phyloP scores from a whole-genome alignment of 2,113 vertebrate genomes.

The Proterorhinus semilunaris region DNA sequence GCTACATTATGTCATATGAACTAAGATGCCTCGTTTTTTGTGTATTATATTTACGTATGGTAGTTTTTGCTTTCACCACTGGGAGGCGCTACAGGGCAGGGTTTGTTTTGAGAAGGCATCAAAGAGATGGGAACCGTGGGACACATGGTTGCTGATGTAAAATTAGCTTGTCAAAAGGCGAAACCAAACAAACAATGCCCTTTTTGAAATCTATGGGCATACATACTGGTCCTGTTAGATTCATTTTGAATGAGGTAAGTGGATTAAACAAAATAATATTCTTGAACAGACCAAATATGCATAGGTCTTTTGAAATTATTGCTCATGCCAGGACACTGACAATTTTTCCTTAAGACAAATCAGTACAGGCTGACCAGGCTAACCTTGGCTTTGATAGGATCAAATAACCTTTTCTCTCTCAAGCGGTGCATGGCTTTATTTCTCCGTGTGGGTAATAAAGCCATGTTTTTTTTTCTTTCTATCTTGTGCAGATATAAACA shows the following conservation, averaged over 20 bases:
- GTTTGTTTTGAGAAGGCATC: not conserved
- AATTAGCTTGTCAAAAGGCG: not conserved
- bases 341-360: no score
- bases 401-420: constrained; percentile 8
- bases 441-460: constrained; percentile 58
- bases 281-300: constrained; percentile 7
- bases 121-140: constrained; percentile 2
- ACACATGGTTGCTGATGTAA: constrained; percentile 11
- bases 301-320: constrained; percentile 10
- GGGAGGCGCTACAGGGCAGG: constrained; percentile 34
- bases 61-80: constrained; percentile 27
- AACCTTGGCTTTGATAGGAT: constrained; percentile 25
- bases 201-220: not conserved
- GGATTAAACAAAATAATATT: constrained; percentile 21
- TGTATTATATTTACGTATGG: not conserved
- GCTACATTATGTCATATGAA: no score
- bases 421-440: constrained; percentile 16
- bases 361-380: no score
- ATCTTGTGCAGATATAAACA: constrained; percentile 65
- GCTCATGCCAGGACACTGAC: not conserved
- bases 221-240: not conserved
- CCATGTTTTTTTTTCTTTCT: constrained; percentile 59
- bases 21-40: not conserved
- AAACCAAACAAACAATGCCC: not conserved
- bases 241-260: not conserved